A percentile compares a stretch with the other conserved stretches of the same genome.
These are phyloP conservation scores for Blomia tropicalis DNA, from an alignment of 2,888 invertebrate genomes.

Conservation along the genomic window DNA sequence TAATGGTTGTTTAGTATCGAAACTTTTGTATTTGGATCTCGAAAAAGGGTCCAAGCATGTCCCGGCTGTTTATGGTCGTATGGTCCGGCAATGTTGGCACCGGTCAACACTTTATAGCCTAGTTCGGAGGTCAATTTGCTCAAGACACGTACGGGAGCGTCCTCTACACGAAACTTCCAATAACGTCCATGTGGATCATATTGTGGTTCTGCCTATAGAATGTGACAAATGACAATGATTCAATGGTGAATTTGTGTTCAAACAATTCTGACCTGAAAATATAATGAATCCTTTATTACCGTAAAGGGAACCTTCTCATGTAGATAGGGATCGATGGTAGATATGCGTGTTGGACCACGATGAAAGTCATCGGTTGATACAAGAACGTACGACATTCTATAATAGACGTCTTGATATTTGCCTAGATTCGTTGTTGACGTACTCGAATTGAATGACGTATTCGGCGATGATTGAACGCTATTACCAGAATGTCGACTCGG, in stretches of 20 bases:
- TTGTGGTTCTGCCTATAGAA: constrained; percentile 19
- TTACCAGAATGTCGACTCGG: not conserved
- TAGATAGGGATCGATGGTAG: constrained; percentile 21
- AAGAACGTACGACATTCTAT: constrained; percentile 20
- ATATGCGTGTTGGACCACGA: constrained; percentile 20
- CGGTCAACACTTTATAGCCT: constrained; percentile 18
- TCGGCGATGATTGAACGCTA: not conserved
- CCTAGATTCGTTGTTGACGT: not conserved
- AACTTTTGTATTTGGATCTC: not conserved
- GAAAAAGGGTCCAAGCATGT: constrained; percentile 22
- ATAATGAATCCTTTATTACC: constrained; percentile 19
- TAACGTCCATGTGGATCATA: constrained; percentile 22
- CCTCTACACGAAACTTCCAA: constrained; percentile 22
- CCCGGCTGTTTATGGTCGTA: constrained; percentile 14
- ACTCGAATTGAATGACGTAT: not conserved
- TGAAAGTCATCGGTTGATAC: constrained; percentile 23
- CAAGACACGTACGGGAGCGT: constrained; percentile 20
- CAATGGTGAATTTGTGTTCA: not conserved
- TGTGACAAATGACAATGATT: not conserved
- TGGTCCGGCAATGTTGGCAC: not conserved
- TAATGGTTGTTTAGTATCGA: not conserved
- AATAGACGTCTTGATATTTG: not conserved
- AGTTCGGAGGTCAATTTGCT: constrained; percentile 16
- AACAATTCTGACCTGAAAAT: constrained; percentile 18
- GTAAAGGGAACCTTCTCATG: constrained; percentile 22